These are phyloP conservation scores for Tetraodon nigroviridis DNA, from an alignment of 2,113 vertebrate genomes.

Conservation along the genomic window DNA sequence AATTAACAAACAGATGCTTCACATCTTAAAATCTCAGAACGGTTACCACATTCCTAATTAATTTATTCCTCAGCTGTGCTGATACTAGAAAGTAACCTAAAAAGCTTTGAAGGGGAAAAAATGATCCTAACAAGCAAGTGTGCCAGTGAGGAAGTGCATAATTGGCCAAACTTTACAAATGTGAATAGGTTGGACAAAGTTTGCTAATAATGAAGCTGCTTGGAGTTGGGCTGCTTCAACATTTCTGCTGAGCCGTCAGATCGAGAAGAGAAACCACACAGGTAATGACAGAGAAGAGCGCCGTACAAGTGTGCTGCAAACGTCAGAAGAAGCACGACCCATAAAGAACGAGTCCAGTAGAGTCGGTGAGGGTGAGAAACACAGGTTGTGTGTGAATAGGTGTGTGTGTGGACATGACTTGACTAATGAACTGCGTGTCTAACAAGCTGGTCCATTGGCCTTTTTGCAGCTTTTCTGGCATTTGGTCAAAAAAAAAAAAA, in stretches of 20 bases:
- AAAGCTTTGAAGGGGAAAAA: not conserved
- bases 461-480: conserved; percentile 74
- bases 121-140: not conserved
- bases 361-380: conserved; percentile 15
- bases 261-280: conserved; percentile 29
- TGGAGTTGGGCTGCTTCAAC: conserved; percentile 25
- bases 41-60: not conserved
- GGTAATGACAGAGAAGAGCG: conserved; percentile 31
- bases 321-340: conserved; percentile 28
- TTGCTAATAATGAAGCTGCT: not conserved
- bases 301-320: conserved; percentile 37
- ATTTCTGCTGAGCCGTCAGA: conserved; percentile 48
- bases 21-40: not conserved
- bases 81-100: conserved; percentile 2
- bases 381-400: conserved; percentile 39
- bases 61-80: not conserved
- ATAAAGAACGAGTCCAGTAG: conserved; percentile 29
- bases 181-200: conserved; percentile 10
- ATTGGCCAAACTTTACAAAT: conserved; percentile 4
- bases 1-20: not conserved
- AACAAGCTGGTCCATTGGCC: conserved; percentile 68
- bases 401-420: conserved; percentile 20
- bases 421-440: conserved; percentile 69
- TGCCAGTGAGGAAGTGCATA: not conserved
- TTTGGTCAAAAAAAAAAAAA: conserved; percentile 72